phyloP scores from a whole-genome alignment of 2,113 vertebrate species.

The Ardeotis arabs region DNA sequence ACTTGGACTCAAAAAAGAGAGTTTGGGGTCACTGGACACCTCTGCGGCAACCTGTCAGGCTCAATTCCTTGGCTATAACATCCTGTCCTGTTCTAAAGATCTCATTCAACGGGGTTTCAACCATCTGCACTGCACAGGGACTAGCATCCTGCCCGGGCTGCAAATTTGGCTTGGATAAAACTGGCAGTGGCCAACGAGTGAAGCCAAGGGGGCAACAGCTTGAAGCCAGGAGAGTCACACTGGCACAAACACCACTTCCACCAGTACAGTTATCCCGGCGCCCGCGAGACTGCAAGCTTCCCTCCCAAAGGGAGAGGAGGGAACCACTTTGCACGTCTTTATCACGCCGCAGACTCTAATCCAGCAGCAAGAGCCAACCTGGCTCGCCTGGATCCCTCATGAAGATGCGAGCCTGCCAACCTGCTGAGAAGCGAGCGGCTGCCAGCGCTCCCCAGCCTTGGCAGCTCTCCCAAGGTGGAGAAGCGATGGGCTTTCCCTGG shows the following conservation, averaged over 20 bases:
- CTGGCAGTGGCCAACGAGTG: neutral
- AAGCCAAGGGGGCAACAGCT: neutral
- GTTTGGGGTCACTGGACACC: neutral
- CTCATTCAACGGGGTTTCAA: slow-evolving; percentile 36
- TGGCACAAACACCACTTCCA: neutral
- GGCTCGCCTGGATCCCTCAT: neutral
- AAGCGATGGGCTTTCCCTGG: slow-evolving; percentile 42
- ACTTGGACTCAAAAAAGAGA: slow-evolving; percentile 11
- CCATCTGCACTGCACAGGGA: slow-evolving; percentile 48
- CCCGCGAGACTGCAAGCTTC: accelerated
- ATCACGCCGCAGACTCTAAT: neutral
- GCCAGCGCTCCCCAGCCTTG: slow-evolving; percentile 46
- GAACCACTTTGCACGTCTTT: slow-evolving; percentile 44
- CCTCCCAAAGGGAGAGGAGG: neutral
- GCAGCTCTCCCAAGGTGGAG: slow-evolving; percentile 62
- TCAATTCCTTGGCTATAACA: neutral
- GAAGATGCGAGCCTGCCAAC: slow-evolving; percentile 51
- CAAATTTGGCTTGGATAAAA: neutral
- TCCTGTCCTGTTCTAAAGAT: neutral
- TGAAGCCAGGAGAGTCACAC: neutral
- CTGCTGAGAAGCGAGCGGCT: neutral
- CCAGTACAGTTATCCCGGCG: accelerated
- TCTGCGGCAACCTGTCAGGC: neutral
- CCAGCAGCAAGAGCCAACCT: neutral
- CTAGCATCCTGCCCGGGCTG: neutral